Conservation (phyloP, 1,140 invertebrate species). For the Globodera rostochiensis region DNA sequence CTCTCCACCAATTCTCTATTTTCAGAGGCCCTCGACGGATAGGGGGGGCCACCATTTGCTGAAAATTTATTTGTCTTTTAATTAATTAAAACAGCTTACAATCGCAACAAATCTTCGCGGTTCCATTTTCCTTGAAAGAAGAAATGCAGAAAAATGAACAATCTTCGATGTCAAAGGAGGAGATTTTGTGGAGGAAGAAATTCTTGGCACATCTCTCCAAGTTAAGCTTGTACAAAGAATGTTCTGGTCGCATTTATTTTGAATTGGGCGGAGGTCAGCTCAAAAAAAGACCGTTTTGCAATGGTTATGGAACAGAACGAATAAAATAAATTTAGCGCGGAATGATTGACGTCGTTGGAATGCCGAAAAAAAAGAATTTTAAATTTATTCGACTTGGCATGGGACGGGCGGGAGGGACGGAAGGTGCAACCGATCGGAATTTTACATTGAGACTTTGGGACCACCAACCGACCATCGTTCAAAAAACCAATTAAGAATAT, state of each 20-base stretch:
- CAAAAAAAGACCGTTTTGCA: too few species aligned
- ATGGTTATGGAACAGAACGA: background rate
- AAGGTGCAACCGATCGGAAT: too few species aligned
- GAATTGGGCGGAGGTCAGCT: background rate
- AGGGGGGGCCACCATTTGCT: background rate
- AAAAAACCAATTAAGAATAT: too few species aligned
- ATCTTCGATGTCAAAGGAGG: background rate
- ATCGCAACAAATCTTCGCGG: background rate
- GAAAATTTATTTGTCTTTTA: background rate
- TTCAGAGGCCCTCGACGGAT: background rate
- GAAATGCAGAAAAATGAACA: background rate
- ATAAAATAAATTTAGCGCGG: background rate
- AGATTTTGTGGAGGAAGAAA: conserved; percentile 28
- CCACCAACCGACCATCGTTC: too few species aligned
- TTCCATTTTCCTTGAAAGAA: background rate
- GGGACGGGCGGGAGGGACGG: background rate
- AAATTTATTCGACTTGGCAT: too few species aligned
- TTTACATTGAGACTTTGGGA: too few species aligned
- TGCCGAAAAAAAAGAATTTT: background rate
- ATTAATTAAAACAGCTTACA: background rate
- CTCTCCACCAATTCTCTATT: background rate
- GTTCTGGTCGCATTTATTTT: background rate
- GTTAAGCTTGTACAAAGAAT: conserved; percentile 1
- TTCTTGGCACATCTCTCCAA: conserved; percentile 24
- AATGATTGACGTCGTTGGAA: background rate